Evolutionary conservation across 64 coral and sea anemone species (phyloP), one percentile per base, ranked within the genome.

Genomic region (Stichodactyla mertensii): DNA sequence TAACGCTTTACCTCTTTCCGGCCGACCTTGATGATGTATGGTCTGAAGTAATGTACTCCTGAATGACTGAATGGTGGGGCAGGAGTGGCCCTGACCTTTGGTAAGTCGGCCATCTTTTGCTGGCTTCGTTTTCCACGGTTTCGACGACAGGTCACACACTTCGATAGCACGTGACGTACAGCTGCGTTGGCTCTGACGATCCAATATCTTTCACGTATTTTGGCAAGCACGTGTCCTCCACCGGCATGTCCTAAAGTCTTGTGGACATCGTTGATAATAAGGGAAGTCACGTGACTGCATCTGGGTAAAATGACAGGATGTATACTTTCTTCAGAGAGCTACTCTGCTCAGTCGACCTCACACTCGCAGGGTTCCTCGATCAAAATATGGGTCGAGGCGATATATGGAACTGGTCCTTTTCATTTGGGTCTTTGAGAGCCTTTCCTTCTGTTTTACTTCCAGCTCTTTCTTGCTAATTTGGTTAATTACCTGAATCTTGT

Each of bases 201-300:
- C 90, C 90, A 92, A 61, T 87, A 92, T 61, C 71, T 86, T 54
- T 91, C 77, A 52, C 85, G 79, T 27, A 92, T 54, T 70, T 79
- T 52, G 51, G 84, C 57, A 28, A 92, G 57, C 24, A 61, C 79
- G 16, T 83, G 84, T 53, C 79, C 79, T 15, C 85, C 78, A 23
- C 90, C 90, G 80, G 90, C 84, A 57, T 57, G 55, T 0, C 55
- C 55, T 57, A 57, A 57, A 57, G 55, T 57, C 55, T 57, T 57
- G 55, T 57, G 55, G 55, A 57, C 55, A 57, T 57, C 55, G 13
- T 57, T 57, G 55, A 57, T 57, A 57, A 57, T 57, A 57, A 57
- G 55, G 55, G 55, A 57, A 2, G 55, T 57, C 55, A 57, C 55
- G 55, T 57, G 55, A 2, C 55, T 57, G 55, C 2, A 57, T 57